Evolutionary conservation across 2,888 invertebrate species (phyloP).

Genomic region (Amphipyra berbera): DNA sequence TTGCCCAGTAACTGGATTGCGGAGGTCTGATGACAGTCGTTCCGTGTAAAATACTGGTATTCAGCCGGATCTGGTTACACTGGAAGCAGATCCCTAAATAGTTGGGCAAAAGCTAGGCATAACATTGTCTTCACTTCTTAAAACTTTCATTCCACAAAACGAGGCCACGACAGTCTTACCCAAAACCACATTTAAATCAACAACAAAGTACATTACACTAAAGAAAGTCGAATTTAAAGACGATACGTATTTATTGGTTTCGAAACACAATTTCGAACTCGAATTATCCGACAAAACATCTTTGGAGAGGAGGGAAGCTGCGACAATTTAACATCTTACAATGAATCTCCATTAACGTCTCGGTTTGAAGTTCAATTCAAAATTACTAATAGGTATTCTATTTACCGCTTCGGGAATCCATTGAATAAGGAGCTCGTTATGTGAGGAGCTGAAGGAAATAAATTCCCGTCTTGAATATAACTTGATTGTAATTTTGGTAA

Average conservation of each 20-base stretch:
- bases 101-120: no score
- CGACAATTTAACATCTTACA: slow-evolving; percentile 53
- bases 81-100: no score
- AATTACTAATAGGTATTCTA: slow-evolving; percentile 52
- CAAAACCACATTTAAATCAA: slow-evolving; percentile 18
- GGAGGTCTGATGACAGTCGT: no score
- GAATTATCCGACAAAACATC: slow-evolving; percentile 47
- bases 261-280: slow-evolving; percentile 47
- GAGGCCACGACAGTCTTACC: not conserved
- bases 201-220: slow-evolving; percentile 1
- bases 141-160: not conserved
- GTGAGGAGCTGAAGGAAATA: slow-evolving; percentile 14
- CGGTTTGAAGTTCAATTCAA: slow-evolving; percentile 48
- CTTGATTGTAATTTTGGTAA: no score
- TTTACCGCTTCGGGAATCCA: slow-evolving; percentile 44
- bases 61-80: no score
- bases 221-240: slow-evolving; percentile 33
- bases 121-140: not conserved
- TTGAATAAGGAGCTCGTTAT: slow-evolving; percentile 29
- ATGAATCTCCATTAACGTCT: slow-evolving; percentile 54
- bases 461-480: not conserved
- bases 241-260: slow-evolving; percentile 39
- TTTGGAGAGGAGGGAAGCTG: slow-evolving; percentile 17
- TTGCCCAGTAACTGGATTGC: no score
- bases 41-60: no score